Evolutionary conservation across 2,113 vertebrate genomes (phyloP).

Genomic region (Origma solitaria): DNA sequence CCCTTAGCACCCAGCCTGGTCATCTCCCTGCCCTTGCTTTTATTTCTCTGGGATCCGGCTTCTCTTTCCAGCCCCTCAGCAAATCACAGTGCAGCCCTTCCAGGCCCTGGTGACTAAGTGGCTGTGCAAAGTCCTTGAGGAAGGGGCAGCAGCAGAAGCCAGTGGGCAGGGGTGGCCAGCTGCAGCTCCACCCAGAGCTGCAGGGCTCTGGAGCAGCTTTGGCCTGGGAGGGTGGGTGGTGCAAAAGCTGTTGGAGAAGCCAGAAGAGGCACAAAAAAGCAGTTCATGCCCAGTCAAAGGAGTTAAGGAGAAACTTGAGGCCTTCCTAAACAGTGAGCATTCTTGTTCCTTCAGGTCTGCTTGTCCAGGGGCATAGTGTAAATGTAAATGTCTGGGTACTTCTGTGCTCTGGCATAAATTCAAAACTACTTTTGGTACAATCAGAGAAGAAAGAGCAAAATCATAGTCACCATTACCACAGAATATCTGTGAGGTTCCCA

Average conservation of each 20-base stretch:
- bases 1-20: neutral
- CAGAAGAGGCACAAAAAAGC: neutral
- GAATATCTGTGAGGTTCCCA: neutral
- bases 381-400: neutral
- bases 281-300: neutral
- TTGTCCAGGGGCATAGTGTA: neutral
- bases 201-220: neutral
- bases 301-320: neutral
- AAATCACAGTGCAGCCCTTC: neutral
- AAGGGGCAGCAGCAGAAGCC: neutral
- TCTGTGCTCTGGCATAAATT: neutral
- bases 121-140: neutral
- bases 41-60: neutral
- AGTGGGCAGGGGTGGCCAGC: neutral
- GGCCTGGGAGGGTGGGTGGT: neutral
- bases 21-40: neutral
- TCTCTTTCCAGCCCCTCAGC: accelerated
- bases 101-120: neutral
- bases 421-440: neutral
- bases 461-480: neutral
- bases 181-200: neutral
- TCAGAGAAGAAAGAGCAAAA: neutral
- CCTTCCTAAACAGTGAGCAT: neutral
- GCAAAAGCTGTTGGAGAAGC: neutral
- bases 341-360: neutral